Percentiles rank a stretch among this genome's conserved stretches.
These are phyloP conservation scores for Gallinago solitaria DNA, from an alignment of 2,797 vertebrate genomes.

Conservation along the genomic window DNA sequence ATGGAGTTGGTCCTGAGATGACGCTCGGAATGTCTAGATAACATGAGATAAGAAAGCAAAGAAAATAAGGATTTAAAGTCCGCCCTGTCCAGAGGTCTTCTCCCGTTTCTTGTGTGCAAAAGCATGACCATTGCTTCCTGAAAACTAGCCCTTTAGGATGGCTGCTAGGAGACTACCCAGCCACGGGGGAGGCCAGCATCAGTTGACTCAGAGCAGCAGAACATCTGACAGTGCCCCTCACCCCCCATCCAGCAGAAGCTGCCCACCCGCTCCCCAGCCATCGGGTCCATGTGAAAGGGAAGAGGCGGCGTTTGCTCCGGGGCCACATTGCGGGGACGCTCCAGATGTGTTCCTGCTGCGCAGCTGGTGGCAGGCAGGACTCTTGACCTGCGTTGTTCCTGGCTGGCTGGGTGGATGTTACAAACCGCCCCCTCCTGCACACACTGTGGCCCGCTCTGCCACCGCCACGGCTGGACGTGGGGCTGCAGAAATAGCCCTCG, in stretches of 20 bases:
- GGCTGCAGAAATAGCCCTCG: neutral
- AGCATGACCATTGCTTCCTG: neutral
- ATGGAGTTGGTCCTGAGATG: neutral
- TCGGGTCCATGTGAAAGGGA: rapidly evolving
- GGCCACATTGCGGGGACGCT: rapidly evolving
- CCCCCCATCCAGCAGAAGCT: neutral
- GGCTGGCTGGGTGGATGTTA: rapidly evolving
- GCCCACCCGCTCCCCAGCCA: rapidly evolving
- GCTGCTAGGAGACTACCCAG: neutral
- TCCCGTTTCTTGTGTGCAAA: neutral
- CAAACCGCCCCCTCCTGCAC: neutral
- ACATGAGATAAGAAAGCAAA: neutral
- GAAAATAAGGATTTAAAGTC: neutral
- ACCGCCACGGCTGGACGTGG: rapidly evolving
- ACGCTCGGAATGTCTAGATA: neutral
- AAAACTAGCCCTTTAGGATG: neutral
- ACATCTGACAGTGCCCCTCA: too few species aligned
- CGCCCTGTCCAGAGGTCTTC: neutral
- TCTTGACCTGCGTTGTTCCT: rapidly evolving
- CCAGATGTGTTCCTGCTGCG: neutral
- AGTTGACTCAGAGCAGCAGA: neutral
- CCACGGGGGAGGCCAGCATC: rapidly evolving
- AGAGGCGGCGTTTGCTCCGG: neutral
- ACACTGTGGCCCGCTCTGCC: rapidly evolving
- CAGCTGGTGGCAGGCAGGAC: neutral